These are phyloP conservation scores for Callinectes sapidus DNA, from an alignment of 2,888 invertebrate genomes.

Conservation along the genomic window DNA sequence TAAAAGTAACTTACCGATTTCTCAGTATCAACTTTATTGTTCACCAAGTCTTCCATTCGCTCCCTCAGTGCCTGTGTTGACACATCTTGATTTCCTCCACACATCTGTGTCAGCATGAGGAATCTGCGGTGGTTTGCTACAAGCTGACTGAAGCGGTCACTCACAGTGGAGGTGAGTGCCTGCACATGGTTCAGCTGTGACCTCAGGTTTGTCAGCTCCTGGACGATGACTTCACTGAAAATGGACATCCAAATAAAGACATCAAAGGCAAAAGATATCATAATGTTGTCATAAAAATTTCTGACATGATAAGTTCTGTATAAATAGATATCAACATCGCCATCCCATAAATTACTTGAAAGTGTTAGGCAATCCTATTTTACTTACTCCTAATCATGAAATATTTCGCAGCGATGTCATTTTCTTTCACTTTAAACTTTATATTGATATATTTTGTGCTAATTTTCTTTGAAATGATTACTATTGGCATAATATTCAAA, in stretches of 20 bases:
- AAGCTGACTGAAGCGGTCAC: constrained; percentile 71
- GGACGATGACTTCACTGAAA: constrained; percentile 66
- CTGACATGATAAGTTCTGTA: too few species aligned
- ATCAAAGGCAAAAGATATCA: background rate
- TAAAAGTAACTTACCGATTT: constrained; percentile 61
- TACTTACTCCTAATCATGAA: too few species aligned
- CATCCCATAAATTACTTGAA: too few species aligned
- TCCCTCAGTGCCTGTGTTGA: constrained; percentile 63
- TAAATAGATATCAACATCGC: too few species aligned
- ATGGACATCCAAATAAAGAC: background rate
- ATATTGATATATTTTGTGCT: too few species aligned
- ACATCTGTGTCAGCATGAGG: constrained; percentile 69
- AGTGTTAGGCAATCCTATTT: too few species aligned
- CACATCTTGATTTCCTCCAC: constrained; percentile 59
- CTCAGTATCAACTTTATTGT: constrained; percentile 71
- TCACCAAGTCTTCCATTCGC: constrained; percentile 68
- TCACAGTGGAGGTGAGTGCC: constrained; percentile 62
- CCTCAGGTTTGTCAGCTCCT: constrained; percentile 53
- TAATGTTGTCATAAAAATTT: background rate
- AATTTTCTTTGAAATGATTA: too few species aligned
- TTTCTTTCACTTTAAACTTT: too few species aligned
- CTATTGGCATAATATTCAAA: too few species aligned
- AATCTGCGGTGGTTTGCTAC: constrained; percentile 71
- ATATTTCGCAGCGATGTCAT: too few species aligned
- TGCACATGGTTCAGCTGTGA: constrained; percentile 57